phyloP scores from a whole-genome alignment of 2,888 invertebrate species.

The Crioceris asparagi region DNA sequence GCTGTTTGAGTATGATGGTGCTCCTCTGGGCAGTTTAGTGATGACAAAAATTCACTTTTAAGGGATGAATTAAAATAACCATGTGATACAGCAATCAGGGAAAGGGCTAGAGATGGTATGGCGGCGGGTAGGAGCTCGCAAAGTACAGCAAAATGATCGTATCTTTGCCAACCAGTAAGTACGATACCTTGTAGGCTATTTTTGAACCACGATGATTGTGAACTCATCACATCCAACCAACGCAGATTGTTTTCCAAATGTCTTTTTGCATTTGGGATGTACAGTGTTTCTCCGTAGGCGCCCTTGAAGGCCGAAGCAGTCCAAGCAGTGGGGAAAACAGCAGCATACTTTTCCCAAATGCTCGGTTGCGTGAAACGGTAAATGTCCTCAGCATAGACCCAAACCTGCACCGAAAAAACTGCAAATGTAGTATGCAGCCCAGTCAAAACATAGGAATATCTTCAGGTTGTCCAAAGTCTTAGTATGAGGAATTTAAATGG shows the following conservation, averaged over 20 bases:
- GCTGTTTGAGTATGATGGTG: slow-evolving; percentile 31
- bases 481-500: too few species aligned
- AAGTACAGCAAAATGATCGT: slow-evolving; percentile 62
- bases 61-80: slow-evolving; percentile 50
- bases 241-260: slow-evolving; percentile 61
- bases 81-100: slow-evolving; percentile 46
- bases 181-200: slow-evolving; percentile 43
- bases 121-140: slow-evolving; percentile 58
- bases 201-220: slow-evolving; percentile 44
- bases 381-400: slow-evolving; percentile 67
- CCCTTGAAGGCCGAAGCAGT: slow-evolving; percentile 64
- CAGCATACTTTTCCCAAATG: slow-evolving; percentile 57
- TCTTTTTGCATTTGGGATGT: slow-evolving; percentile 53
- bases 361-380: slow-evolving; percentile 42
- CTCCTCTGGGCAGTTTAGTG: slow-evolving; percentile 47
- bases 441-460: too few species aligned
- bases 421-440: too few species aligned
- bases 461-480: too few species aligned
- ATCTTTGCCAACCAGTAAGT: slow-evolving; percentile 48
- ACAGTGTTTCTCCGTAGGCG: slow-evolving; percentile 59
- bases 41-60: slow-evolving; percentile 37
- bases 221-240: slow-evolving; percentile 57
- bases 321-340: slow-evolving; percentile 60
- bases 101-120: slow-evolving; percentile 52
- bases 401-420: too few species aligned